Conservation (phyloP, 2,113 vertebrate genomes). For the Monarcha castaneiventris region DNA sequence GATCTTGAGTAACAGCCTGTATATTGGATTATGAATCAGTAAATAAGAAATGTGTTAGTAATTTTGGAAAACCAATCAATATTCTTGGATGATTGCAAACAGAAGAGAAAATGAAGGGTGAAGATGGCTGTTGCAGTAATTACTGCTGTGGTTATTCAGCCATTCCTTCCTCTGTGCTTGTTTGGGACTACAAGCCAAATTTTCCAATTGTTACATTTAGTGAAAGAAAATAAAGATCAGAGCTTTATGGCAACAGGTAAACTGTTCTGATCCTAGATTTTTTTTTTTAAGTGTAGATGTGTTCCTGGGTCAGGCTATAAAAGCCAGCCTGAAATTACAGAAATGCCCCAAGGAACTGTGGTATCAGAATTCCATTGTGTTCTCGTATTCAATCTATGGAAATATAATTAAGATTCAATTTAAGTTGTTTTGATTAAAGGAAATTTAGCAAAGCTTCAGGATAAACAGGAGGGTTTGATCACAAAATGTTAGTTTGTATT, state of each 20-base stretch:
- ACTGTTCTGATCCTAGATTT: not conserved
- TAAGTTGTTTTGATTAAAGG: conserved; percentile 23
- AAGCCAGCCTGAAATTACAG: not conserved
- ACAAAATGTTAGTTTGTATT: not conserved
- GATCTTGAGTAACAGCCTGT: not conserved
- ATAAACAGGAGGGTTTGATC: conserved; percentile 1
- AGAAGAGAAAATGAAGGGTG: not conserved
- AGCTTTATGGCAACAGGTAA: not conserved
- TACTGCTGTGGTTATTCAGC: not conserved
- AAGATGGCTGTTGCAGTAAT: not conserved
- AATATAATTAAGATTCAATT: not conserved
- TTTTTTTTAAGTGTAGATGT: not conserved
- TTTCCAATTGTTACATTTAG: not conserved
- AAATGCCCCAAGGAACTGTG: not conserved
- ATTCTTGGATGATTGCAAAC: not conserved
- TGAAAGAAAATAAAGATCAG: not conserved
- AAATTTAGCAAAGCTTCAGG: not conserved
- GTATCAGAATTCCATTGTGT: not conserved
- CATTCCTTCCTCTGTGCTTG: not conserved
- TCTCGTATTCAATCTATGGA: not conserved
- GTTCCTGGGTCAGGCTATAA: not conserved
- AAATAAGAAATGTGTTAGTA: not conserved
- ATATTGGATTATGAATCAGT: not conserved
- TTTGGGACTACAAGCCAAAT: not conserved
- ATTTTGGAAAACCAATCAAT: not conserved